phyloP scores from a whole-genome alignment of 2,113 vertebrate genomes.

The Cnemophilus loriae region DNA sequence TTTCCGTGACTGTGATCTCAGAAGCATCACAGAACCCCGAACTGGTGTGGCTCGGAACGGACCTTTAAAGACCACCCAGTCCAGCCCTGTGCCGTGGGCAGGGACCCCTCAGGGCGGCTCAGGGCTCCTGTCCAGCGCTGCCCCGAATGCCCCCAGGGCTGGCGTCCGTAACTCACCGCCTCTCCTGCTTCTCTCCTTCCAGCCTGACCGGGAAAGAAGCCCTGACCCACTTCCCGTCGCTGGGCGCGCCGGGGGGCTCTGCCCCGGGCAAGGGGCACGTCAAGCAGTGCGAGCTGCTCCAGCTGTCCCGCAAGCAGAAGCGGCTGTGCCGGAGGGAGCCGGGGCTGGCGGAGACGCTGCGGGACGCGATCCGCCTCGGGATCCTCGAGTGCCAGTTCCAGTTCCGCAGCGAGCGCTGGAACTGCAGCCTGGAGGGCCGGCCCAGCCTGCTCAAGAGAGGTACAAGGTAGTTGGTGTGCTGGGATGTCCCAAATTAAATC shows the following conservation, averaged over 20 bases:
- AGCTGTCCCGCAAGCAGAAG: conserved; percentile 87
- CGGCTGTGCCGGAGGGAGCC: conserved; percentile 91
- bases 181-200: neutral
- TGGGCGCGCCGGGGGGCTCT: conserved; percentile 62
- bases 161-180: neutral
- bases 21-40: neutral
- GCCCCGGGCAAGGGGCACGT: conserved; percentile 79
- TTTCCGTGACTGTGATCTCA: too few species aligned
- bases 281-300: conserved; percentile 94
- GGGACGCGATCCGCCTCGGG: conserved; percentile 89
- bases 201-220: conserved; percentile 93
- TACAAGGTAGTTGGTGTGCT: conserved; percentile 37
- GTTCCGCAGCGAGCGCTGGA: conserved; percentile 95
- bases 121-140: neutral
- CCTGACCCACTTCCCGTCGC: conserved; percentile 81
- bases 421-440: conserved; percentile 93
- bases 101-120: neutral
- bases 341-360: conserved; percentile 89
- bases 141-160: rapidly evolving
- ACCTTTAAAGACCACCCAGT: neutral
- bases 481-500: rapidly evolving
- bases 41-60: neutral
- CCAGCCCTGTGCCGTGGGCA: neutral
- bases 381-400: conserved; percentile 93
- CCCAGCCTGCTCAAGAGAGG: conserved; percentile 92